These are phyloP conservation scores for Gymnopithys bicolor DNA, from an alignment of 2,797 vertebrate genomes.

Conservation along the genomic window DNA sequence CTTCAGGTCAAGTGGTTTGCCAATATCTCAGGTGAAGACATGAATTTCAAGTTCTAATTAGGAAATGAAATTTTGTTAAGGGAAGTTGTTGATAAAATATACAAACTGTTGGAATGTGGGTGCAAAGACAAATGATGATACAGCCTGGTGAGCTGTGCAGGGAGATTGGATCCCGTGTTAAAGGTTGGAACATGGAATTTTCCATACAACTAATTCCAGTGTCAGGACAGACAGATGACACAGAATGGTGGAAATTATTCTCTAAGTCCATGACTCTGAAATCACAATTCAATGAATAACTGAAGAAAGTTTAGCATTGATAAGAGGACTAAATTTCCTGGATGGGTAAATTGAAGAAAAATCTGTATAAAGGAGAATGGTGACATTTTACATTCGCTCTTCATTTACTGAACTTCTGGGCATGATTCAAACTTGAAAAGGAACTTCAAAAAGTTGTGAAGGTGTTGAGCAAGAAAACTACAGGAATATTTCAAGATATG, in stretches of 20 bases:
- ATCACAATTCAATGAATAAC: not conserved
- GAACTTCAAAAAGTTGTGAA: not conserved
- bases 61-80: not conserved
- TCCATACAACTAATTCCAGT: not conserved
- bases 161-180: not conserved
- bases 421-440: not conserved
- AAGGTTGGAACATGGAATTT: not conserved
- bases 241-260: not conserved
- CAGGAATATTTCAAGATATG: conserved; percentile 4
- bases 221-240: not conserved
- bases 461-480: not conserved
- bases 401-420: not conserved
- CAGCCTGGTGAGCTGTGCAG: not conserved
- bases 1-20: not conserved
- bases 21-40: not conserved
- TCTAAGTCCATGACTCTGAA: not conserved
- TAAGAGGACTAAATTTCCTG: not conserved
- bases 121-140: not conserved
- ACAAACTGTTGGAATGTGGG: accelerated
- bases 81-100: not conserved
- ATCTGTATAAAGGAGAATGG: not conserved
- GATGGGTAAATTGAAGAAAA: not conserved
- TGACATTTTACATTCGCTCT: not conserved
- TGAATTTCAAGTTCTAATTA: not conserved
- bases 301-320: not conserved